Evolutionary conservation across 2,797 vertebrate genomes (phyloP), one percentile per base, ranked within the genome.

Genomic region (Galago senegalensis): DNA sequence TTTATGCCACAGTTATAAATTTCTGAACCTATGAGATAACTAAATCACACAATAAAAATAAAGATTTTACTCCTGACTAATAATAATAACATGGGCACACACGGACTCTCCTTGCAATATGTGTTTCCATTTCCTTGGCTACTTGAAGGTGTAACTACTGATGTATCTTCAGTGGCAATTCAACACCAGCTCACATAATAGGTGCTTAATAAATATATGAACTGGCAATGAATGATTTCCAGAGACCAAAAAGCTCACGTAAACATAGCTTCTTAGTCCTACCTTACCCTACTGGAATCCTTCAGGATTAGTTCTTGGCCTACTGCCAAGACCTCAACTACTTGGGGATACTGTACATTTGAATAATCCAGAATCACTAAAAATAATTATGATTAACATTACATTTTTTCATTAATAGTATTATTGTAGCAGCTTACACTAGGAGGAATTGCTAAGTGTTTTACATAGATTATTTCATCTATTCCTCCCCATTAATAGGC

Each of bases 361-460:
- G 60, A 91, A 82, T 85, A 91, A 65, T 31, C 60, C 58, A 34
- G 40, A 91, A 85, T 53, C 73, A 67, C 21, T 16, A 70, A 88
- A 87, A 92, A 83, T 46, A 93, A 56, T 69, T 14, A 83, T 37
- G 83, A 75, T 46, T 18, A 80, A 87, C 37, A 84, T 17, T 77
- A 37, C 75, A 9, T 27, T 29, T 82, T 81, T 70, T 34, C 2
- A n/a, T 87, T 75, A 81, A 83, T 76, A 17, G 2, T 25, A n/a
- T 43, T 27, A n/a, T 8, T 70, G 61, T 1, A 73, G 77, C 37
- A 60, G 23, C 13, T 81, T 93, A 65, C 20, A 75, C 53, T 37
- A 83, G 17, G 60, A 72, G 37, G 20, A 87, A 76, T 49, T 69
- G 25, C 53, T 94, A 27, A 29, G 20, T 60, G 60, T 49, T 91